These are phyloP conservation scores for Siniperca undulata DNA, from an alignment of 2,797 vertebrate species.

Conservation along the genomic window DNA sequence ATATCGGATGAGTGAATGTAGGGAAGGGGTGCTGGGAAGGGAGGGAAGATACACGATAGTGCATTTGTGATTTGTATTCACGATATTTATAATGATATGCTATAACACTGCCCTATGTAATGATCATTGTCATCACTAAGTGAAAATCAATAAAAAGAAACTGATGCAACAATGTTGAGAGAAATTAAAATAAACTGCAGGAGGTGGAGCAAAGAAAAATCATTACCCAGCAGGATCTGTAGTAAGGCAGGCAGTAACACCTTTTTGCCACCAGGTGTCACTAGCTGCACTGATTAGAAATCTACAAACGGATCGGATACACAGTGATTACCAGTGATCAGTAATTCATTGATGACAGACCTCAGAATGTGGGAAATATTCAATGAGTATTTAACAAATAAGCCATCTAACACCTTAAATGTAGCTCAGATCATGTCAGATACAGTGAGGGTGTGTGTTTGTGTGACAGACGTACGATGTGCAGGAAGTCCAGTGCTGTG, in stretches of 20 bases:
- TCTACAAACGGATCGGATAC: background rate
- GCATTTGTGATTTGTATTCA: background rate
- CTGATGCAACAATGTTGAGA: too few relatives aligned
- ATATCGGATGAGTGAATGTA: too few relatives aligned
- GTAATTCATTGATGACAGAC: background rate
- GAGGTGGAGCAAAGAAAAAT: background rate
- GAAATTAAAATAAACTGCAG: background rate
- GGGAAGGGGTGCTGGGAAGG: too few relatives aligned
- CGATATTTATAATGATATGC: too few relatives aligned
- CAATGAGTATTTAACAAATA: background rate
- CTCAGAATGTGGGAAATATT: background rate
- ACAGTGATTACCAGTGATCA: background rate
- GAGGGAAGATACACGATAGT: too few relatives aligned
- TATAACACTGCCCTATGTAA: too few relatives aligned
- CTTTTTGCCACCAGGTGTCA: conserved; percentile 21
- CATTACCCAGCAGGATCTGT: background rate
- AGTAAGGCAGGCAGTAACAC: background rate
- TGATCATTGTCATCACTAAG: too few relatives aligned
- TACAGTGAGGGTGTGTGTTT: background rate
- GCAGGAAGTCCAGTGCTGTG: conserved; percentile 96
- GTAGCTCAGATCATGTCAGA: background rate
- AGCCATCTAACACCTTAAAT: background rate
- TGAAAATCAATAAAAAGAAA: background rate
- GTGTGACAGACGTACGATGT: conserved; percentile 88
- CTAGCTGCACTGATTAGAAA: background rate